A percentile compares a stretch with the other conserved stretches of the same genome.
phyloP scores from a whole-genome alignment of 2,113 vertebrate species.

The Spea bombifrons region DNA sequence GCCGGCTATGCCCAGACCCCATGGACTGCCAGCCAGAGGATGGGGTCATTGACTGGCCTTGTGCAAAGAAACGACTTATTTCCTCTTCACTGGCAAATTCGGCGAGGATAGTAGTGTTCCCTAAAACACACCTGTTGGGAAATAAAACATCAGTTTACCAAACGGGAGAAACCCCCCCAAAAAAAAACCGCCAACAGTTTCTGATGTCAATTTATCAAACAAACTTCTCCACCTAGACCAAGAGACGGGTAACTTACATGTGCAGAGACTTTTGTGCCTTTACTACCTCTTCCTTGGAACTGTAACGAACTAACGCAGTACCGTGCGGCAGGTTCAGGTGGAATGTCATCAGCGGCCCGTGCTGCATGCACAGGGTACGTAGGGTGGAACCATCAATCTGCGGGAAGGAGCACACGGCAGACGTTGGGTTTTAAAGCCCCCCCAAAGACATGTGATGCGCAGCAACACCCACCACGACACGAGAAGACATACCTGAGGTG shows the following conservation, averaged over 20 bases:
- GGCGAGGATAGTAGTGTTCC: slow-evolving; percentile 99
- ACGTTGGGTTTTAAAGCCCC: not conserved
- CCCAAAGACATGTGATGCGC: too few species aligned
- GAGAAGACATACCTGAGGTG: slow-evolving; percentile 87
- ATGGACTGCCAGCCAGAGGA: slow-evolving; percentile 92
- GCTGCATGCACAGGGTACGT: slow-evolving; percentile 99
- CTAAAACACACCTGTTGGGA: slow-evolving; percentile 90
- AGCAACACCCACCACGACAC: not conserved
- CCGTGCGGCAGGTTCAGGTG: slow-evolving; percentile 98
- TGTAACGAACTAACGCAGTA: slow-evolving; percentile 96
- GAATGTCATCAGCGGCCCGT: slow-evolving; percentile 98
- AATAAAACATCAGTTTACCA: not conserved
- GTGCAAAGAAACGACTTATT: slow-evolving; percentile 99
- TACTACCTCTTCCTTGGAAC: slow-evolving; percentile 96
- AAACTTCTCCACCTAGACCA: not conserved
- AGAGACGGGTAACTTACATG: slow-evolving; percentile 76
- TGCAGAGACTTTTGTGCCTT: slow-evolving; percentile 99
- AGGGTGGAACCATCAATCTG: slow-evolving; percentile 98
- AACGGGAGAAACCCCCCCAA: not conserved
- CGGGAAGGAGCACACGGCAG: not conserved
- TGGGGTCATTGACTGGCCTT: slow-evolving; percentile 96
- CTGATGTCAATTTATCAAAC: too few species aligned
- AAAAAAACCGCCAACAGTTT: not conserved
- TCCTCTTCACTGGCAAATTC: slow-evolving; percentile 99
- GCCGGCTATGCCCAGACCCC: slow-evolving; percentile 86